Evolutionary conservation across 2,888 invertebrate species (phyloP), one percentile per base, ranked within the genome.

Genomic region (Limulus polyphemus): DNA sequence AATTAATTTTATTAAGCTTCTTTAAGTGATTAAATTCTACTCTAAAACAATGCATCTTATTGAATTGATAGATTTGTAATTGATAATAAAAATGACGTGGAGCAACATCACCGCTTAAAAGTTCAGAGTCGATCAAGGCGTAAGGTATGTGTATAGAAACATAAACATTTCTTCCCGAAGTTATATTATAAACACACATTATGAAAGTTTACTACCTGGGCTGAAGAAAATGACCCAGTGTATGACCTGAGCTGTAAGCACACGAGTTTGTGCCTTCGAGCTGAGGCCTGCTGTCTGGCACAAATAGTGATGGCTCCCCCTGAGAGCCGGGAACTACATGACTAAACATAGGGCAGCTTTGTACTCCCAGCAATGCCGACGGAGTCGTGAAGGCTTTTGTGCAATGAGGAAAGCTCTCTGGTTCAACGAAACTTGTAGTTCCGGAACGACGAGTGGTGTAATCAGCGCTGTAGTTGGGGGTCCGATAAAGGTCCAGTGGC

Each of bases 291-390:
- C 56, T 54, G 47, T 62, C 62, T 11, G 32, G 46, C 32, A 49
- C 62, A 32, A 32, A 32, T 32, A 32, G 32, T 1, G 60, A 48
- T 10, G 61, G 55, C 32, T 65, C 63, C 7, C 63, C 65, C 47
- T 65, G 65, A 11, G 60, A 57, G 10, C 61, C 56, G 1, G 66
- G 62, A 0, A 64, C 64, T 50, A 66, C 61, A 47, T 66, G 66
- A 13, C 66, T 64, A 46, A 66, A 66, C 10, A 66, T 64, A 1
- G 66, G 62, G 14, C 66, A 66, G 32, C 66, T 66, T 56, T 64
- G 66, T 57, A 66, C 63, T 32, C 64, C 55, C 50, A 66, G 16
- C 7, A 65, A 59, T 3, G 54, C 11, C 2, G 54, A 54, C 47
- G 59, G 59, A 46, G 61, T 57, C 57, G 61, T 62, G 11, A 64